Percentiles rank a stretch among this genome's conserved stretches.
Conservation (phyloP, 2,888 invertebrate species). For the Leptinotarsa tumamoca region DNA sequence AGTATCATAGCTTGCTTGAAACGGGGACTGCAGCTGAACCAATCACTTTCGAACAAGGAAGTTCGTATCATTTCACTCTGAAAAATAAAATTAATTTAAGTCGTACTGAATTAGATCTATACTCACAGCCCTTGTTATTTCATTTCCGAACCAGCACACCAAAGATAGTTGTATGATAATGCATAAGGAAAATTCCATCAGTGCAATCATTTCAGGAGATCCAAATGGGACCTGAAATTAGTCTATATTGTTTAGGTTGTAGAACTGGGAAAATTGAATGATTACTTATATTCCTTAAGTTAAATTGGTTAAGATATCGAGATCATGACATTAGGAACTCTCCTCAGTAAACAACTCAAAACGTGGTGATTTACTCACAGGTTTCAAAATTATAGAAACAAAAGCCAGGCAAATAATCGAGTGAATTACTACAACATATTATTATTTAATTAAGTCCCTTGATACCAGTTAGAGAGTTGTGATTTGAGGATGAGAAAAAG, state of each 20-base stretch:
- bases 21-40: conserved; percentile 47
- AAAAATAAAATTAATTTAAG: conserved; percentile 21
- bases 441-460: too few species aligned
- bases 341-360: too few species aligned
- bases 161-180: conserved; percentile 41
- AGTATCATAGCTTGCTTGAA: conserved; percentile 51
- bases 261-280: neutral
- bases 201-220: conserved; percentile 20
- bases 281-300: too few species aligned
- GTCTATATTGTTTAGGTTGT: neutral
- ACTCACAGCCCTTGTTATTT: conserved; percentile 46
- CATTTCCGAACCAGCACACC: conserved; percentile 48
- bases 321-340: too few species aligned
- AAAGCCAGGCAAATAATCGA: too few species aligned
- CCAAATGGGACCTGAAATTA: neutral
- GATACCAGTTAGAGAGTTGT: too few species aligned
- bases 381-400: too few species aligned
- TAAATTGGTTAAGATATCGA: too few species aligned
- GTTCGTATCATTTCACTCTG: conserved; percentile 42
- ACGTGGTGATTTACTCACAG: too few species aligned
- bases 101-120: neutral
- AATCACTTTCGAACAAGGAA: conserved; percentile 47
- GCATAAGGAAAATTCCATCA: conserved; percentile 43
- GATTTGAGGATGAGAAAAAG: too few species aligned
- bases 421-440: too few species aligned